Evolutionary conservation across 2,888 invertebrate genomes (phyloP), one percentile per base, ranked within the genome.

Genomic region (Amphipyra tragopoginis): DNA sequence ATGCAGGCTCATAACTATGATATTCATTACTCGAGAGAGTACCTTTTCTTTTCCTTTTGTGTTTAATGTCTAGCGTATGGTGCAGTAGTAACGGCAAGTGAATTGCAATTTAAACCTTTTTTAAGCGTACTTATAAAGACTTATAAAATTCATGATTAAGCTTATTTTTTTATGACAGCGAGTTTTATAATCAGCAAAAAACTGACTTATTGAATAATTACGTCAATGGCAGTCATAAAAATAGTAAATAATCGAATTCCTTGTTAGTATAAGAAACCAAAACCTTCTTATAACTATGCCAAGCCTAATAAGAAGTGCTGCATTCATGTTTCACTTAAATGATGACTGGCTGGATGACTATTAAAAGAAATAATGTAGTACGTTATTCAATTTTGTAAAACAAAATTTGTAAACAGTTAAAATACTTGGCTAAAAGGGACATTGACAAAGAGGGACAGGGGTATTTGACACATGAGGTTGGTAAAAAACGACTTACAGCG

Each of bases 1-100:
- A 53, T 58, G 33, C 40, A 52, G 29, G 15, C 29, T 44, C 49
- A 58, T 53, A 59, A 50, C 58, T 72, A 68, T 50, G 29, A 53
- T 49, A 66, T 66, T 65, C 49, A 66, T 59, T 26, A 21, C 11
- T 49, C 36, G 14, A 65, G 52, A 44, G 21, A 44, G 40, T 55
- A 8, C 5, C 34, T 47, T 55, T 45, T 45, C 36, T 63, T 34
- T 55, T 45, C 40, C 33, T 63, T 34, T 34, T 55, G 21, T 42
- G 29, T 43, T 38, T 40, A 10, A 11, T 36, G 3, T 11, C 10
- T 36, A 36, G 1, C 7, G 36, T 4, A 36, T 36, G 10, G 8
- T 36, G 39, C 39, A 39, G 39, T 34, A 9, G 13, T 21, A 15
- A 13, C 9, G 13, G 29, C 9, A 26, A 34, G 1, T n/a, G 8